Conservation (phyloP, 2,888 invertebrate species). For the Pristionchus arcanus region DNA sequence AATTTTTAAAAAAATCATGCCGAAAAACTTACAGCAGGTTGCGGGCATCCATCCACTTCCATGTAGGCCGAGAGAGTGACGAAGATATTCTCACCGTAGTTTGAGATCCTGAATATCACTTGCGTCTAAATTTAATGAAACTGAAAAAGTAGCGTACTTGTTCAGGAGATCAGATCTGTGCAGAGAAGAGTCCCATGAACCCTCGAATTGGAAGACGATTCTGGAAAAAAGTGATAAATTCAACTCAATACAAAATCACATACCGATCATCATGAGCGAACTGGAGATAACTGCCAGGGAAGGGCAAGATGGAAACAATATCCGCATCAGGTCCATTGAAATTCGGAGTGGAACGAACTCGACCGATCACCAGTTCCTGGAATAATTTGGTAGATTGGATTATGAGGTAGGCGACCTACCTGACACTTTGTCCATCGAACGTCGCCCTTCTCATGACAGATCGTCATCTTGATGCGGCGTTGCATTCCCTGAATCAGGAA, state of each 20-base stretch:
- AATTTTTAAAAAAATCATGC: neutral
- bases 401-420: slow-evolving; percentile 81
- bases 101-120: slow-evolving; percentile 85
- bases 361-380: slow-evolving; percentile 88
- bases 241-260: neutral
- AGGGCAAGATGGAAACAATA: slow-evolving; percentile 94
- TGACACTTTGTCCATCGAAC: slow-evolving; percentile 86
- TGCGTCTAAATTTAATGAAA: neutral
- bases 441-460: slow-evolving; percentile 89
- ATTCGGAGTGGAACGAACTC: slow-evolving; percentile 86
- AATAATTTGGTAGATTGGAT: slow-evolving; percentile 87
- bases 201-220: slow-evolving; percentile 95
- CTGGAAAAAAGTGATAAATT: slow-evolving; percentile 82
- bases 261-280: slow-evolving; percentile 88
- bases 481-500: slow-evolving; percentile 87
- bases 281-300: slow-evolving; percentile 95
- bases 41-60: slow-evolving; percentile 97
- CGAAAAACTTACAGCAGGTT: slow-evolving; percentile 88
- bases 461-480: slow-evolving; percentile 95
- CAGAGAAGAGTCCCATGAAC: slow-evolving; percentile 99
- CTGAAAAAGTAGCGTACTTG: slow-evolving; percentile 77
- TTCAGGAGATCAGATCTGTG: slow-evolving; percentile 97
- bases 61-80: slow-evolving; percentile 98
- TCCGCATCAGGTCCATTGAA: slow-evolving; percentile 87
- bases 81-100: slow-evolving; percentile 96